A percentile compares a stretch with the other conserved stretches of the same genome.
phyloP scores from a whole-genome alignment of 2,888 invertebrate species.

The Pegoplata infirma region DNA sequence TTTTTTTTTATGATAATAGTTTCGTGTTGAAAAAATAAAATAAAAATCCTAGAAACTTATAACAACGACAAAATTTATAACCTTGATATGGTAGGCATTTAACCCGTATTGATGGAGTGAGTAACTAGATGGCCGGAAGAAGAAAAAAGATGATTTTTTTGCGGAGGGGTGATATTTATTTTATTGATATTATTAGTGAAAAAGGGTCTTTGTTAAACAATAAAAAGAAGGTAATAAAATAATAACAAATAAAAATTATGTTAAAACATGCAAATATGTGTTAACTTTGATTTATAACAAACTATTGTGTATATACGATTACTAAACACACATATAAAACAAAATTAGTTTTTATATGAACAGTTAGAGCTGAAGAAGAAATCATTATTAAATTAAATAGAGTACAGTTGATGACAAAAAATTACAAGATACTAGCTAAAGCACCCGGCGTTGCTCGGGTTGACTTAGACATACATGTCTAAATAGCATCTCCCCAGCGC shows the following conservation, averaged over 20 bases:
- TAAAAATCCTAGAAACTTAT: constrained; percentile 43
- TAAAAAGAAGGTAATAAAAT: constrained; percentile 62
- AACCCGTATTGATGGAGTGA: background rate
- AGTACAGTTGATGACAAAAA: too few species aligned
- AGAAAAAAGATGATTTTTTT: constrained; percentile 13
- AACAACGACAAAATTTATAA: constrained; percentile 50
- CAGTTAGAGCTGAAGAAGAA: too few species aligned
- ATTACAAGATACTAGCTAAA: too few species aligned
- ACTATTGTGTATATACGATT: constrained; percentile 30
- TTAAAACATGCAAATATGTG: constrained; percentile 75
- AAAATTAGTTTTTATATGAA: constrained; percentile 38
- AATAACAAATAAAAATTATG: constrained; percentile 73
- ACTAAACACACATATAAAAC: constrained; percentile 35
- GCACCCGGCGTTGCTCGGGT: too few species aligned
- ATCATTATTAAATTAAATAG: too few species aligned
- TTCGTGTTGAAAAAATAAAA: constrained; percentile 70
- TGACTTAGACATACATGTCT: too few species aligned
- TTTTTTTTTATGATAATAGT: constrained; percentile 73
- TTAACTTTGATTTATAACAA: constrained; percentile 72
- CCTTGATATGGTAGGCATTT: constrained; percentile 54
- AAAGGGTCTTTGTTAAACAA: constrained; percentile 1
- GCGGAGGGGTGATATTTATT: background rate
- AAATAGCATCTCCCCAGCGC: too few species aligned
- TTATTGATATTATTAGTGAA: background rate
- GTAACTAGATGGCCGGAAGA: too few species aligned